Base-by-base conservation (phyloP, 2,888 invertebrate species). In the Monochamus alternatus region DNA sequence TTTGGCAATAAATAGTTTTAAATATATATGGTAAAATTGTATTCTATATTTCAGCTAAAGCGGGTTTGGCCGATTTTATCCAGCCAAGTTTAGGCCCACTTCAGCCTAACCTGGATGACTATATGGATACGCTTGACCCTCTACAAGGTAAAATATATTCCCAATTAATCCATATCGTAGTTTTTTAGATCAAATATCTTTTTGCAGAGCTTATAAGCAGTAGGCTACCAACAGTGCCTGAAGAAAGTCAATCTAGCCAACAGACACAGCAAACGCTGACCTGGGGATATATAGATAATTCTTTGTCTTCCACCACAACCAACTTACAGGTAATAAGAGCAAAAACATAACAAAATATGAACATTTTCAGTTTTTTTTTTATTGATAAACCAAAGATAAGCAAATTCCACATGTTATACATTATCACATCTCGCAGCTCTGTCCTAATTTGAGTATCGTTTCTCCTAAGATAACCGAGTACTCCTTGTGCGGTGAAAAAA, bases 51-150 rank as follows among this genome's bases (percentile, higher is more conserved):
- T 38, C 89, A 96, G 96, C 95, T 68, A 93, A 95, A 88, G 96
- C 96, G 72, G 95, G 95, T 85, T 92, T 96, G 87, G 97, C 98
- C 66, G 98, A 99, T 90, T 97, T 99, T 87, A 98, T 99, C 89
- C 99, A 99, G 90, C 99, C 99, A 70, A 98, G 98, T 87, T 93
- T 99, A 86, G 96, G 98, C 58, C 98, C 98, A 72, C 91, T 99
- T 77, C 99, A 99, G 90, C 99, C 99, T 80, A 97, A 97, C 90
- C 92, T 98, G 85, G 97, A 98, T 87, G 97, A 97, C 90, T 96
- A 96, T 89, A 97, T 97, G 96, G 97, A 97, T 86, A 95, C 95
- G 78, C 91, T 96, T 88, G 95, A 96, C 89, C 96, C 86, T 1
- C 76, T 85, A 67, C 85, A 85, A 82, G 85, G 85, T 85, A 83